A percentile compares a stretch with the other conserved stretches of the same genome.
phyloP scores from a whole-genome alignment of 92 coral and sea anemone genomes.

The Pocillopora meandrina region DNA sequence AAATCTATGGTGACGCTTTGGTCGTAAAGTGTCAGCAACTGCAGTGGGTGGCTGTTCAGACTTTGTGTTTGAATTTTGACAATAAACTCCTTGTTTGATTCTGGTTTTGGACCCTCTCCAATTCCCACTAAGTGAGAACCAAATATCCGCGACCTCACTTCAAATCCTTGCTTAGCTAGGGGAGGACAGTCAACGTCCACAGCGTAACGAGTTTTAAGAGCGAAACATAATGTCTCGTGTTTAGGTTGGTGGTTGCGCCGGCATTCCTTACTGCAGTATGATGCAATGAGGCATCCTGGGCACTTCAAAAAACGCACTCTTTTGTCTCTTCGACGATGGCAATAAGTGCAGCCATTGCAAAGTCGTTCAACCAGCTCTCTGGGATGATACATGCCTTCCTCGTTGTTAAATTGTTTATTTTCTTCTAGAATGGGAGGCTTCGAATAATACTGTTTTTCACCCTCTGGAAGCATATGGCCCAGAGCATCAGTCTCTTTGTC shows the following conservation, averaged over 20 bases:
- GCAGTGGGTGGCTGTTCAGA: no score
- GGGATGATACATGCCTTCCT: slow-evolving; percentile 49
- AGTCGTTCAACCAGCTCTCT: slow-evolving; percentile 10
- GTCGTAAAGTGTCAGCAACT: no score
- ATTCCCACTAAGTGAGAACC: no score
- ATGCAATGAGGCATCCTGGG: slow-evolving; percentile 47
- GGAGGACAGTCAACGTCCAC: slow-evolving; percentile 36
- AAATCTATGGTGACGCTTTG: no score
- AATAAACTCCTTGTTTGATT: no score
- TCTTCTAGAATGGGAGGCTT: slow-evolving; percentile 27
- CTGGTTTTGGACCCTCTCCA: no score
- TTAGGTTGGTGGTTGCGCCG: slow-evolving; percentile 48
- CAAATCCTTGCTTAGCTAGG: neutral
- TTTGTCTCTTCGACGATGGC: neutral
- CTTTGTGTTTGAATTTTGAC: no score
- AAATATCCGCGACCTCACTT: no score
- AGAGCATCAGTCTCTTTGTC: neutral
- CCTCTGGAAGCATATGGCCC: neutral
- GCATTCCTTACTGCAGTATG: slow-evolving; percentile 61
- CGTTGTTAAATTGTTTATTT: slow-evolving; percentile 46
- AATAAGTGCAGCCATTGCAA: neutral
- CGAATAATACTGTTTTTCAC: slow-evolving; percentile 15
- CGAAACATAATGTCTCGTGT: neutral
- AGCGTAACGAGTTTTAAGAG: slow-evolving; percentile 43
- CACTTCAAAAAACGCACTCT: slow-evolving; percentile 26